Percentiles rank a stretch among this genome's conserved stretches.
Conservation (phyloP, 2,888 invertebrate genomes). For the Thymelicus sylvestris region DNA sequence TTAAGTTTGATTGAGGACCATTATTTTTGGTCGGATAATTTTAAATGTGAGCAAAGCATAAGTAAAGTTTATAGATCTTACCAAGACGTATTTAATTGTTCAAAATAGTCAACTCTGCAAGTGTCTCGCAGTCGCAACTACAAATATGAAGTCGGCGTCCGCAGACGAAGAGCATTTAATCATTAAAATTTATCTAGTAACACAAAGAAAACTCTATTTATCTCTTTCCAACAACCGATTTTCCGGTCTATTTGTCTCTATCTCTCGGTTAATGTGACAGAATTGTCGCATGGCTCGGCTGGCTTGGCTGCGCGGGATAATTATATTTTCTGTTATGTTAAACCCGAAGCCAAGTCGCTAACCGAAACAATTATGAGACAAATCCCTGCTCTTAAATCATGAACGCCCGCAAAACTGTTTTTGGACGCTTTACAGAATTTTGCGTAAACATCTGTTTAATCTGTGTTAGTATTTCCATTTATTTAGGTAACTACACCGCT, state of each 20-base stretch:
- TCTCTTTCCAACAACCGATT: constrained; percentile 75
- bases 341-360: constrained; percentile 44
- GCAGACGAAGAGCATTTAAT: constrained; percentile 58
- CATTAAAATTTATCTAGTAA: constrained; percentile 74
- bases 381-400: constrained; percentile 34
- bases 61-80: too few relatives aligned
- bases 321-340: constrained; percentile 50
- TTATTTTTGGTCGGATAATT: too few relatives aligned
- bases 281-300: constrained; percentile 77
- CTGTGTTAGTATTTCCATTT: not conserved
- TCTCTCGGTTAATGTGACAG: constrained; percentile 80
- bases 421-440: constrained; percentile 13
- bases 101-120: not conserved
- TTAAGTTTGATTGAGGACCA: too few relatives aligned
- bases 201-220: constrained; percentile 70
- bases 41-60: too few relatives aligned
- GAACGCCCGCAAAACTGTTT: constrained; percentile 21
- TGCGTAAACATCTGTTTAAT: constrained; percentile 7
- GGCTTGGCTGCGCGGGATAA: constrained; percentile 56
- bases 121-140: constrained; percentile 29
- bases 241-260: constrained; percentile 83
- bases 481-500: too few relatives aligned
- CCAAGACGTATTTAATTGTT: too few relatives aligned
- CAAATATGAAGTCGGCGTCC: constrained; percentile 30
- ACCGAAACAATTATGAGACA: constrained; percentile 41